Base-by-base conservation (phyloP, 2,888 invertebrate species). In the Habroteleia sp. region DNA sequence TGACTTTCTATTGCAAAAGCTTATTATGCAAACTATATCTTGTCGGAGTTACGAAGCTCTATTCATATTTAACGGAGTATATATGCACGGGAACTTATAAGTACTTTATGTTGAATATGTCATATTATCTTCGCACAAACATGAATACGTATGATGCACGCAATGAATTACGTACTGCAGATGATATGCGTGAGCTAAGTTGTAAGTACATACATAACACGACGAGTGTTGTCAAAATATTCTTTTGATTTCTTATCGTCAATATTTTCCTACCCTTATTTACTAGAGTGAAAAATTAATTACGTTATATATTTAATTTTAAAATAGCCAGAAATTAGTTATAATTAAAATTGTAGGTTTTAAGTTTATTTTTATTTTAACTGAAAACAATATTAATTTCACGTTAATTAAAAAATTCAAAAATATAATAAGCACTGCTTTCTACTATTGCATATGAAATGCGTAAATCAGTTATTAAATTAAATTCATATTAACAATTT, bases 51-150 rank as follows among this genome's bases (percentile, higher is more conserved):
- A 5, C 33, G 39, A 54, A 44, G 23, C 37, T 62, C 54, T 56
- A 72, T 72, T 72, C 71, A 72, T 62, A 54, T 63, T 72, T 56
- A 63, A 63, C 44, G 41, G 41, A 35, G 63, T 63, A 33, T 63
- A 56, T 23, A 63, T 41, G 31, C 37, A 39, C 48, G 42, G 44
- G 31, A 58, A 62, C 48, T 71, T 62, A 54, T 54, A 54, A 54
- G 62, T 71, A 39, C 33, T 62, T 54, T 52, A 54, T 23, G 37
- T 20, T 56, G 63, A 72, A 48, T 72, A 63, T 48, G 48, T 63
- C 46, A 41, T 41, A 63, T 63, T 72, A 72, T 72, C 71, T 72
- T 17, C 33, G 31, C 54, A 16, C 71, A 63, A 63, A 63, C 56
- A 63, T 27, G 41, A 63, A 29, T 63, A 41, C 23, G 31, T 44